Evolutionary conservation across 2,113 vertebrate species (phyloP).

Genomic region (Microcebus griseorufus): DNA sequence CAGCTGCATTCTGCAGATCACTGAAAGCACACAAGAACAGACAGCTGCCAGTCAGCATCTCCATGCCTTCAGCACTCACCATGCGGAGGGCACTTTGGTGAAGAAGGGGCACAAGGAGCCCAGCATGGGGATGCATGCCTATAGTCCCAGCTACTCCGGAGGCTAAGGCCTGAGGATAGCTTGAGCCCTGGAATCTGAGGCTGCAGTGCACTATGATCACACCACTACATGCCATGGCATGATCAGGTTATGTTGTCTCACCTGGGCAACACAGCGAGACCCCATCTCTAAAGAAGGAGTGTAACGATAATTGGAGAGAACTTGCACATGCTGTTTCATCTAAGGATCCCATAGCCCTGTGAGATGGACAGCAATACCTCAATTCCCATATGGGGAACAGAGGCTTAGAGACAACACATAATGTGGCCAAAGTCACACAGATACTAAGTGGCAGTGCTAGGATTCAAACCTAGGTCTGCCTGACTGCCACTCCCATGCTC

Average conservation of each 20-base stretch:
- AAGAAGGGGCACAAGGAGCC: not conserved
- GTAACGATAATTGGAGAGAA: fast-evolving
- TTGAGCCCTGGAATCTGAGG: not conserved
- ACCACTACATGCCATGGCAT: not conserved
- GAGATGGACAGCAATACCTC: not conserved
- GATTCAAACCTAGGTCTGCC: not conserved
- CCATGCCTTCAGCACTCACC: not conserved
- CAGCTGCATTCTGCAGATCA: constrained; percentile 94
- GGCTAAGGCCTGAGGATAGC: not conserved
- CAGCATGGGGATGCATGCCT: not conserved
- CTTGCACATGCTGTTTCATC: fast-evolving
- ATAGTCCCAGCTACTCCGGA: not conserved
- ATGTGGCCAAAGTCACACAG: not conserved
- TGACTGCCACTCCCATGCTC: not conserved
- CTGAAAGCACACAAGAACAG: constrained; percentile 82
- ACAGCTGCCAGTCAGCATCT: fast-evolving
- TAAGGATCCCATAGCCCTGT: not conserved
- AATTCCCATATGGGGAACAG: too few species aligned
- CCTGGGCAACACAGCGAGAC: not conserved
- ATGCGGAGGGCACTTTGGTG: fast-evolving
- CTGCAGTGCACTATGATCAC: not conserved
- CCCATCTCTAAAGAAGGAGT: not conserved
- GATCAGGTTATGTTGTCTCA: too few species aligned
- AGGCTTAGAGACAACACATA: not conserved
- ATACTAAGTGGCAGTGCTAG: too few species aligned